A percentile compares a stretch with the other conserved stretches of the same genome.
phyloP scores from a whole-genome alignment of 2,113 vertebrate genomes.

The Eulemur macaco region DNA sequence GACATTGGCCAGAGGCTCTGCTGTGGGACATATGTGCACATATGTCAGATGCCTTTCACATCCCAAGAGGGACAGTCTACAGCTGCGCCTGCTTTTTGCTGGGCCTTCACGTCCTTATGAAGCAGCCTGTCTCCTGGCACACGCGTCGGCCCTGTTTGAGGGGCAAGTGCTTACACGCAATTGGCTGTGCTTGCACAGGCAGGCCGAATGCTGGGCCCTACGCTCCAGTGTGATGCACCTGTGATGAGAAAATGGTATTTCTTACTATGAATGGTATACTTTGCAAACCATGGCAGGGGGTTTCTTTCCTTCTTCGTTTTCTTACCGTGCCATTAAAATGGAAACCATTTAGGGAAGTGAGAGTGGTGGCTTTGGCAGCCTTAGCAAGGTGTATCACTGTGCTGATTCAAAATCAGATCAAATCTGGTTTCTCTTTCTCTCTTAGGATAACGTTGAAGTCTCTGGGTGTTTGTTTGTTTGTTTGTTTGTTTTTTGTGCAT shows the following conservation, averaged over 20 bases:
- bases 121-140: background rate
- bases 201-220: background rate
- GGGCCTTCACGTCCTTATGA: background rate
- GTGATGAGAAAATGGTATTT: background rate
- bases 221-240: background rate
- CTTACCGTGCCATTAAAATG: background rate
- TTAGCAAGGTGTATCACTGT: background rate
- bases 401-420: slow-evolving; percentile 15
- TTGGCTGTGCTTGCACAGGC: background rate
- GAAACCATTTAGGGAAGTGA: slow-evolving; percentile 47
- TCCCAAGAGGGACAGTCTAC: accelerated
- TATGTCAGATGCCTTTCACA: background rate
- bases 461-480: background rate
- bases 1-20: background rate
- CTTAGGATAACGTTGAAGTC: background rate
- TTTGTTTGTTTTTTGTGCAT: background rate
- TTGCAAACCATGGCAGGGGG: background rate
- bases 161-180: background rate
- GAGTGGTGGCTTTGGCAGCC: background rate
- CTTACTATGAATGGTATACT: background rate
- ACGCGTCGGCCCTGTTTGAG: background rate
- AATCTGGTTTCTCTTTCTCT: slow-evolving; percentile 26
- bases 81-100: background rate
- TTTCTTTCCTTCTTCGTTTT: slow-evolving; percentile 24
- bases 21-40: background rate